Base-by-base conservation (phyloP, 2,113 vertebrate genomes). In the Podarcis cretensis region DNA sequence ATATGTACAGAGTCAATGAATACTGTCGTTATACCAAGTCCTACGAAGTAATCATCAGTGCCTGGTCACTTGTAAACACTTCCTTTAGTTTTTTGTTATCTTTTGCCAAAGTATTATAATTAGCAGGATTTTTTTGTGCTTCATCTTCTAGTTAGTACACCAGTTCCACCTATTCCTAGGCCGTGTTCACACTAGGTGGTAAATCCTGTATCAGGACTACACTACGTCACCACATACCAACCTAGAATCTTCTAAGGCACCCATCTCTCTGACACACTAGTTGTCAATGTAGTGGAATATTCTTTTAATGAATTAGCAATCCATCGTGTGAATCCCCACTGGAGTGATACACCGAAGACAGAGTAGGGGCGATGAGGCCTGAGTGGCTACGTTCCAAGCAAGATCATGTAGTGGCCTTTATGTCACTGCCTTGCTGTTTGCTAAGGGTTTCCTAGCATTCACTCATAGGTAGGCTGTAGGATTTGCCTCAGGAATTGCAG, bases 1-100 rank as follows among this genome's bases (percentile, higher is more conserved):
- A 97, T 95, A 97, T 95, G 92, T 88, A 93, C 91, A 59, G 91
- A 94, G 92, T 80, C 5, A 74, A 84, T 83, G 78, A 88, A 87
- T 76, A 0, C 90, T 85, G 81, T 90, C 89, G 71, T 91, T 89
- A 90, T 84, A 12, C 48, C 85, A 87, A 81, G 89, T 89, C 90
- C 82, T 30, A 37, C 59, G 87, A 83, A 73, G 57, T 92, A 91
- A 83, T 92, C 91, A 90, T 92, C 93, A 82, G 74, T 21, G 0
- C 73, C 68, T 69, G 89, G 90, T 0, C 0, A 88, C 90, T 91
- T 21, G 0, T 78, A 77, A 48, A 66, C 0, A 0, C 83, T 88
- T 77, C 0, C 95, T 95, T 93, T 92, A 90, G 86, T 94, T 93
- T 95, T 54, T 95, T 94, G 92, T 94, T 94, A 95, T 92, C 93